These are phyloP conservation scores for Papilio glaucus DNA, from an alignment of 1,140 invertebrate species.

Conservation along the genomic window DNA sequence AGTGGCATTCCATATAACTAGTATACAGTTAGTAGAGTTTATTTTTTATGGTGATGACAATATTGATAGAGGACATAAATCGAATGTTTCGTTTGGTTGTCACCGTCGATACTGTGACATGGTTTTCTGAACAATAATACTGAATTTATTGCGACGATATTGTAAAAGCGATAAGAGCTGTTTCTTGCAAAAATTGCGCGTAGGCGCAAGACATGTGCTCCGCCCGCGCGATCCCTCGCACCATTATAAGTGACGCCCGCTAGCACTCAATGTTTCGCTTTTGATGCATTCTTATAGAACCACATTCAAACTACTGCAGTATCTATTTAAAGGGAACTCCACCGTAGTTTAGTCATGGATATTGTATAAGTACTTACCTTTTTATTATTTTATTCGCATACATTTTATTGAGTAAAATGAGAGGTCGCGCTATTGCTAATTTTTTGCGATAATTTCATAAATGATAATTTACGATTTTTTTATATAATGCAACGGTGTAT, in stretches of 20 bases:
- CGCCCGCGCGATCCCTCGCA: conserved; percentile 40
- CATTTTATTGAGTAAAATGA: too few species aligned
- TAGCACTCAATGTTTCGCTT: not conserved
- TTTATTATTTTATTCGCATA: too few species aligned
- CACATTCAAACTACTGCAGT: not conserved
- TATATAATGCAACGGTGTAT: too few species aligned
- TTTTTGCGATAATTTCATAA: too few species aligned
- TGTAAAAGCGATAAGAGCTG: conserved; percentile 55
- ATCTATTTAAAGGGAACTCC: not conserved
- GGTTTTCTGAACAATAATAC: conserved; percentile 59
- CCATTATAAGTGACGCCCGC: not conserved
- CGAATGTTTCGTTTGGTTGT: conserved; percentile 55
- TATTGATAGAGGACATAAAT: conserved; percentile 52
- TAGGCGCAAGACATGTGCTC: conserved; percentile 57
- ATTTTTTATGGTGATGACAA: not conserved
- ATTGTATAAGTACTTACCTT: not conserved
- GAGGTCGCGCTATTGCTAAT: too few species aligned
- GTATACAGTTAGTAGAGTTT: not conserved
- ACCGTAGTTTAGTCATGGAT: too few species aligned
- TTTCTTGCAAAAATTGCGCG: conserved; percentile 66
- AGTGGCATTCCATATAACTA: not conserved
- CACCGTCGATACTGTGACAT: conserved; percentile 58
- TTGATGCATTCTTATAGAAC: not conserved
- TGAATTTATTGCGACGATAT: conserved; percentile 63
- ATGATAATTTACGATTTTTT: too few species aligned